Conservation (phyloP, 2,888 invertebrate genomes). For the Chirona hameri region DNA sequence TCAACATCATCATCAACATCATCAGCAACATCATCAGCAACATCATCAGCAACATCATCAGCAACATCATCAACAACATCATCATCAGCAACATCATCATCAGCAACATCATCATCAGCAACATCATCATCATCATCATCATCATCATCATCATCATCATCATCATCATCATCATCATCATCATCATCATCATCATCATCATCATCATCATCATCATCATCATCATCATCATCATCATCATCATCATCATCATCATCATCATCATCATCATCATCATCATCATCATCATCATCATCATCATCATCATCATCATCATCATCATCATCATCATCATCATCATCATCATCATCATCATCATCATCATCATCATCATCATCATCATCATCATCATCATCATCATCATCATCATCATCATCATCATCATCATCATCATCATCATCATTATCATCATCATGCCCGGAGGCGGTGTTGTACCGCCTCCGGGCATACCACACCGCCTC, state of each 20-base stretch:
- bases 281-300: slow-evolving; percentile 22
- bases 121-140: no score
- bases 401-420: slow-evolving; percentile 11
- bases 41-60: no score
- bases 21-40: no score
- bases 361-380: slow-evolving; percentile 9
- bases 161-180: slow-evolving; percentile 22
- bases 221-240: slow-evolving; percentile 22
- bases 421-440: no score
- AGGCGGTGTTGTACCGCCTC: background rate
- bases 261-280: slow-evolving; percentile 22
- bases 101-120: no score
- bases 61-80: no score
- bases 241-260: slow-evolving; percentile 22
- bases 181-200: slow-evolving; percentile 22
- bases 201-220: slow-evolving; percentile 11
- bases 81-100: no score
- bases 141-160: no score
- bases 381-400: slow-evolving; percentile 6
- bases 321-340: slow-evolving; percentile 10
- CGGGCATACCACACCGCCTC: no score
- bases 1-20: no score
- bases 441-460: background rate
- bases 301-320: slow-evolving; percentile 22
- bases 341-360: slow-evolving; percentile 22